phyloP scores from a whole-genome alignment of 2,113 vertebrate genomes.

The Symphodus melops region DNA sequence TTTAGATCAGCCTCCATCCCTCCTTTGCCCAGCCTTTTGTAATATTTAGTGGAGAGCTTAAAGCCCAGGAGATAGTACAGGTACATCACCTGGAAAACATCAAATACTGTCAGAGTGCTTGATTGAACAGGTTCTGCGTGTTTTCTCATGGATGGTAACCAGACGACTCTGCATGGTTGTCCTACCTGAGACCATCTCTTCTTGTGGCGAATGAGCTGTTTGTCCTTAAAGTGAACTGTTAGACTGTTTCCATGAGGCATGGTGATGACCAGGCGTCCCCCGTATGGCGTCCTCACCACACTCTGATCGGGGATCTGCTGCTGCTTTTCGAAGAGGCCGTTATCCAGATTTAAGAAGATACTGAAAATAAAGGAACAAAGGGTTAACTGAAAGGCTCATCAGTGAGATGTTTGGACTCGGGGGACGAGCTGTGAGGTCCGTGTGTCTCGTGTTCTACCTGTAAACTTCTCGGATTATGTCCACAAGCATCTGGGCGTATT shows the following conservation, averaged over 20 bases:
- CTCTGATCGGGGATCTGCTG: slow-evolving; percentile 33
- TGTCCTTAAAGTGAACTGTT: slow-evolving; percentile 73
- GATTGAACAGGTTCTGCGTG: no score
- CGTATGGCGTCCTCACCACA: slow-evolving; percentile 61
- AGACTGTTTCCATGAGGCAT: slow-evolving; percentile 72
- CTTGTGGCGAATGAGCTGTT: slow-evolving; percentile 71
- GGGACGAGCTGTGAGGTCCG: accelerated
- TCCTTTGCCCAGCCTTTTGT: neutral
- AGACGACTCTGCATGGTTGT: neutral
- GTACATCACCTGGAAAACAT: slow-evolving; percentile 67
- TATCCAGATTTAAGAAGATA: slow-evolving; percentile 54
- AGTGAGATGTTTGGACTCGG: neutral
- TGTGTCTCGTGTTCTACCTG: slow-evolving; percentile 37
- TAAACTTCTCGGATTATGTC: slow-evolving; percentile 63
- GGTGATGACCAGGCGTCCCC: slow-evolving; percentile 65
- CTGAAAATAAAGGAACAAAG: slow-evolving; percentile 28
- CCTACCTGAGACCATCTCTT: slow-evolving; percentile 78
- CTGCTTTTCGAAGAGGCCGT: slow-evolving; percentile 33
- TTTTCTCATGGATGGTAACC: neutral
- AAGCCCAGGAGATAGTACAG: slow-evolving; percentile 72
- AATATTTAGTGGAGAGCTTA: slow-evolving; percentile 57
- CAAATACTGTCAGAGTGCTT: neutral
- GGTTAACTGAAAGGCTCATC: neutral
- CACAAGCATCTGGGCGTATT: slow-evolving; percentile 61
- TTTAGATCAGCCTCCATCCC: neutral